phyloP scores from a whole-genome alignment of 2,113 vertebrate genomes.

The Syngnathus floridae region DNA sequence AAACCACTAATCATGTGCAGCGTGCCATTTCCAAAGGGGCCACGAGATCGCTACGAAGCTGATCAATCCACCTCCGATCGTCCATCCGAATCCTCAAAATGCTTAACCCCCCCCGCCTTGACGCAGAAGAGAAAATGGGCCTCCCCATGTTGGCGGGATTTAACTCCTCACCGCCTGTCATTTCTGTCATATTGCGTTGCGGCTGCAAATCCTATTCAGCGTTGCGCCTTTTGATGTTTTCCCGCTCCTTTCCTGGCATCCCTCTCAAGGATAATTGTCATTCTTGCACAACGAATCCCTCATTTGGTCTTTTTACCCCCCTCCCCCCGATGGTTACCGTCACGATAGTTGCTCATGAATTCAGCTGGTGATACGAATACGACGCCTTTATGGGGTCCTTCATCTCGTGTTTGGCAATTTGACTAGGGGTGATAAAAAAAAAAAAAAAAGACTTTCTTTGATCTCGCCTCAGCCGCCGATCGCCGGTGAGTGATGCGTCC shows the following conservation, averaged over 20 bases:
- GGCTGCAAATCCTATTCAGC: neutral
- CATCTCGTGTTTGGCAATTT: constrained; percentile 1
- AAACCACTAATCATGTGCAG: neutral
- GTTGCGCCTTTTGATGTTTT: constrained; percentile 1
- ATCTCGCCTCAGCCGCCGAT: neutral
- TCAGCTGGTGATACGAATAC: neutral
- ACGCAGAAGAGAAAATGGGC: neutral
- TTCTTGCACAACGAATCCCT: neutral
- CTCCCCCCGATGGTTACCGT: neutral
- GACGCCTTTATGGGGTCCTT: neutral
- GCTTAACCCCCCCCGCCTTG: neutral
- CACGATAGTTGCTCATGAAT: neutral
- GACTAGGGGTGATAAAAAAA: neutral
- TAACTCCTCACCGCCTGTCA: neutral
- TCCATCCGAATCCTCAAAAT: neutral
- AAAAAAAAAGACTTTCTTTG: neutral
- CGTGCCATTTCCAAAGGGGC: too few species aligned
- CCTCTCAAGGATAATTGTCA: neutral
- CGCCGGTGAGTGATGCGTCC: neutral
- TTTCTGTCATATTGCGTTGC: neutral
- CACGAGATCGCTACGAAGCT: too few species aligned
- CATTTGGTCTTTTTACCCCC: neutral
- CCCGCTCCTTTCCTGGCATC: neutral
- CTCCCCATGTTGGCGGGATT: neutral
- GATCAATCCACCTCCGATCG: neutral